Evolutionary conservation across 1,140 invertebrate genomes (phyloP).

Genomic region (Phthorimaea operculella): DNA sequence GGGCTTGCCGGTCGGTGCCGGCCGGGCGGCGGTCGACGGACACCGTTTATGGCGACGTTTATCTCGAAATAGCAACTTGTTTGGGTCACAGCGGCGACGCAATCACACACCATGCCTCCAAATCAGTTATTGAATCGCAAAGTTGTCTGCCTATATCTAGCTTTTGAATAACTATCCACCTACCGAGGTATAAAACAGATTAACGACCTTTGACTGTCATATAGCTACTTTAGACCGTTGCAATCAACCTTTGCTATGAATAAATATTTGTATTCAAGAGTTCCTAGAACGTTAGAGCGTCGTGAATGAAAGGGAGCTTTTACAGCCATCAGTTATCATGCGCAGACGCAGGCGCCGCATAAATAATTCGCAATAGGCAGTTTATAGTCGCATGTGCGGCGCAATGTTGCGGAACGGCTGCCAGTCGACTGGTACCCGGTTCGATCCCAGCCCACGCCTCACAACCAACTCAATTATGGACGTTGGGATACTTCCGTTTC

Average conservation of each 20-base stretch:
- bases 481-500: constrained; percentile 24
- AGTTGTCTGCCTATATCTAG: too few relatives aligned
- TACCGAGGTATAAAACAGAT: too few relatives aligned
- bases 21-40: constrained; percentile 30
- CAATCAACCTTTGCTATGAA: too few relatives aligned
- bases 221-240: too few relatives aligned
- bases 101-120: constrained; percentile 52
- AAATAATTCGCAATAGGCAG: constrained; percentile 33
- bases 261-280: too few relatives aligned
- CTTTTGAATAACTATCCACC: too few relatives aligned
- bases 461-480: constrained; percentile 24
- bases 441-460: constrained; percentile 27
- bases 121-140: constrained; percentile 40
- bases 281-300: too few relatives aligned
- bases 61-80: constrained; percentile 64
- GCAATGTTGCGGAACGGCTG: constrained; percentile 31
- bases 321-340: background rate
- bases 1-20: too few relatives aligned
- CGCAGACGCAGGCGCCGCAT: constrained; percentile 21
- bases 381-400: constrained; percentile 20
- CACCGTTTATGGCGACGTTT: constrained; percentile 59
- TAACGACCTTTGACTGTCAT: too few relatives aligned
- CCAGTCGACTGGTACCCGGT: constrained; percentile 6
- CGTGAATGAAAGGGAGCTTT: too few relatives aligned
- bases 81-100: constrained; percentile 49